Evolutionary conservation across 1,140 invertebrate species (phyloP).

Genomic region (Trigoniulus corallinus): DNA sequence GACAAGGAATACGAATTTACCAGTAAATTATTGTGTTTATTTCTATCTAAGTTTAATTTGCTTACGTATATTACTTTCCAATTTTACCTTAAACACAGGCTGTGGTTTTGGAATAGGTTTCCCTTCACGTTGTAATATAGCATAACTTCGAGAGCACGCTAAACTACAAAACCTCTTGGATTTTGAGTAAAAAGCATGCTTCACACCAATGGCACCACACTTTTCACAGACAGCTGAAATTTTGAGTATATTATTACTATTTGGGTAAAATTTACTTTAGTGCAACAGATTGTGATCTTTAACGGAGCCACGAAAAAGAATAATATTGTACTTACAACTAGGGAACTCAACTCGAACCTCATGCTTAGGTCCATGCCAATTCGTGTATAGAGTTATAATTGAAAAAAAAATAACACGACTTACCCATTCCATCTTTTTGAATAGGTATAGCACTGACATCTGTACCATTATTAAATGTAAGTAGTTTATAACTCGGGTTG

Average conservation of each 20-base stretch:
- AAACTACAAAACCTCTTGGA: slow-evolving; percentile 61
- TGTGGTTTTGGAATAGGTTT: slow-evolving; percentile 15
- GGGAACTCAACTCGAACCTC: too few species aligned
- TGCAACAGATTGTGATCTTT: neutral
- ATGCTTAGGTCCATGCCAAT: too few species aligned
- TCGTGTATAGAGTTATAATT: neutral
- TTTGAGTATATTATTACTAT: slow-evolving; percentile 3
- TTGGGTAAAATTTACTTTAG: neutral
- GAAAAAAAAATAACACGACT: slow-evolving; percentile 14
- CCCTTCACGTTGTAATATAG: slow-evolving; percentile 19
- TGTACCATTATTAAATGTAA: slow-evolving; percentile 42
- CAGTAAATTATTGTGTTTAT: too few species aligned
- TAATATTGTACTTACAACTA: too few species aligned
- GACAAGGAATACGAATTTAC: neutral
- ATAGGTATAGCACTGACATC: slow-evolving; percentile 61
- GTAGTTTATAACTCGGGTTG: too few species aligned
- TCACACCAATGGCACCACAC: slow-evolving; percentile 73
- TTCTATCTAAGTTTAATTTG: neutral
- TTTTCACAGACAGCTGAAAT: slow-evolving; percentile 62
- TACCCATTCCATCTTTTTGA: slow-evolving; percentile 66
- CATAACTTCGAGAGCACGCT: slow-evolving; percentile 42
- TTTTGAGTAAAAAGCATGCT: slow-evolving; percentile 75
- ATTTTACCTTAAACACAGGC: slow-evolving; percentile 7
- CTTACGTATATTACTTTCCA: neutral
- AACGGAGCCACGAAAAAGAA: too few species aligned